A percentile compares a stretch with the other conserved stretches of the same genome.
Evolutionary conservation across 2,113 vertebrate genomes (phyloP).

Genomic region (Limnothrissa miodon): DNA sequence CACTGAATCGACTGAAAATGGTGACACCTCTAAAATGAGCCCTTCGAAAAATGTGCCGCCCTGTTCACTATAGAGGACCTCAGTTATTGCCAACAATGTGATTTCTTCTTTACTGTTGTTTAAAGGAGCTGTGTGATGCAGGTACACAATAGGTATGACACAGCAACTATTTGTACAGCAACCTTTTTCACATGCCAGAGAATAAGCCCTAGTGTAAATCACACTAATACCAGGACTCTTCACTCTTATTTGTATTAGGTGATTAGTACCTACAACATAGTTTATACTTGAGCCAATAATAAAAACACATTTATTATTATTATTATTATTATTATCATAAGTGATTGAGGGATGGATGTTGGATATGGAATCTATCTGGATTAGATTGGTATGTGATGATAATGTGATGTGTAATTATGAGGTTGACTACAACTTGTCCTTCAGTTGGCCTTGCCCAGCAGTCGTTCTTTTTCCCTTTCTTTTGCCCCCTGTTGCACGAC

Average conservation of each 20-base stretch:
- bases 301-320: neutral
- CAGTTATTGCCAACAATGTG: neutral
- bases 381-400: neutral
- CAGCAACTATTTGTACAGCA: neutral
- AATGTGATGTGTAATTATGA: no score
- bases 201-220: neutral
- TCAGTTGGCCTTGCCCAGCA: constrained; percentile 29
- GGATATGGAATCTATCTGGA: neutral
- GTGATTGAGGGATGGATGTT: neutral
- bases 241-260: neutral
- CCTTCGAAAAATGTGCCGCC: constrained; percentile 5
- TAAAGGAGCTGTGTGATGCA: neutral
- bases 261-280: no score
- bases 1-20: constrained; percentile 27
- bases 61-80: neutral
- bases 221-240: neutral
- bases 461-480: neutral
- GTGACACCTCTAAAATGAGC: constrained; percentile 16
- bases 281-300: neutral
- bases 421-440: constrained; percentile 19
- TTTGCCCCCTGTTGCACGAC: constrained; percentile 2
- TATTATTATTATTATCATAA: neutral
- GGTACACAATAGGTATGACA: neutral
- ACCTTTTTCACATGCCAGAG: neutral
- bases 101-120: neutral